Conservation (phyloP, 2,113 vertebrate species). For the Acinonyx jubatus region DNA sequence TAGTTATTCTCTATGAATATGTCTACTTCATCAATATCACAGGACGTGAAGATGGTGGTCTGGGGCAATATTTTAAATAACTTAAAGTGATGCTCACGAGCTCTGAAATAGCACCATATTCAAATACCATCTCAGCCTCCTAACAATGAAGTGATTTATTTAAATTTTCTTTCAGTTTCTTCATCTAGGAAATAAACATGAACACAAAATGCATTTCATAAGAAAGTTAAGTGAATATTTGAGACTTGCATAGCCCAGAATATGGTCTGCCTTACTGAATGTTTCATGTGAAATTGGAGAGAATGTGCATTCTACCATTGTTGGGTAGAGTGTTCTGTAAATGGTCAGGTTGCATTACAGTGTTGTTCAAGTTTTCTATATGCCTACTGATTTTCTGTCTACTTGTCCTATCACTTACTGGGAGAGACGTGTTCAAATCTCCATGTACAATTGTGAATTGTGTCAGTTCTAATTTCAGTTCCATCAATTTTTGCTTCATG, state of each 20-base stretch:
- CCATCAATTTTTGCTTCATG: neutral
- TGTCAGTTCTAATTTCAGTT: neutral
- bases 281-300: neutral
- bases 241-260: neutral
- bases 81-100: neutral
- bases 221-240: neutral
- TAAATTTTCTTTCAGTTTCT: neutral
- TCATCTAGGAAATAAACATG: neutral
- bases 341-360: neutral
- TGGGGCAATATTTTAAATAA: neutral
- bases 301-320: neutral
- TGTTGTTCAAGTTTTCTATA: neutral
- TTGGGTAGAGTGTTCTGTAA: neutral
- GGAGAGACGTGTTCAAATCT: neutral
- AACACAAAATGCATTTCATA: neutral
- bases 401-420: neutral
- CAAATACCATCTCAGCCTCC: neutral
- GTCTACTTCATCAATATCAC: neutral
- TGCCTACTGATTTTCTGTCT: slow-evolving; percentile 41
- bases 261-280: neutral
- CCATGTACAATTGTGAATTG: neutral
- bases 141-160: neutral
- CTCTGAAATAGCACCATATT: neutral
- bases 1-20: neutral
- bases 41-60: neutral